These are phyloP conservation scores for Polymixis lichenea DNA, from an alignment of 2,888 invertebrate genomes.

Conservation along the genomic window DNA sequence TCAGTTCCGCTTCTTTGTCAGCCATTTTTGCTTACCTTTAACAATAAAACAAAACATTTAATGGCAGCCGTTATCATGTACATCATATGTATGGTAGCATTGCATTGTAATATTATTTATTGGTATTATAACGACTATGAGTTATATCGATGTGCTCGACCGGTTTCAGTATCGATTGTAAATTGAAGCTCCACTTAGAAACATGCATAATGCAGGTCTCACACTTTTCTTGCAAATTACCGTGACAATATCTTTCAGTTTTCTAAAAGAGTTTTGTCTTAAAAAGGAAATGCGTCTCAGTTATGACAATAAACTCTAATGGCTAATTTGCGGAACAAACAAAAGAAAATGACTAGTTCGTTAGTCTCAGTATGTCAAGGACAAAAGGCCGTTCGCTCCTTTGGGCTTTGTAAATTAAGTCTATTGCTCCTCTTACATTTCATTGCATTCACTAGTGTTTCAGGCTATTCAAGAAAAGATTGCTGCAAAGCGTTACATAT, in stretches of 20 bases:
- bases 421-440: slow-evolving; percentile 13
- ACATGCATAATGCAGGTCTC: slow-evolving; percentile 9
- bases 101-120: slow-evolving; percentile 35
- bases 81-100: slow-evolving; percentile 10
- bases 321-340: slow-evolving; percentile 34
- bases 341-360: slow-evolving; percentile 35
- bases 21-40: slow-evolving; percentile 76
- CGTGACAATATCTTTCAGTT: background rate
- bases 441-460: slow-evolving; percentile 1
- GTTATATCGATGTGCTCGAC: slow-evolving; percentile 13
- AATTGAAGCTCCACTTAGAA: slow-evolving; percentile 8
- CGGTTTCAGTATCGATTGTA: slow-evolving; percentile 25
- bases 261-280: slow-evolving; percentile 4
- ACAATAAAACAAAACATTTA: slow-evolving; percentile 60
- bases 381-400: slow-evolving; percentile 14
- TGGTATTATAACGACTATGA: background rate
- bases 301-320: slow-evolving; percentile 26
- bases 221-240: background rate
- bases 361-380: slow-evolving; percentile 51
- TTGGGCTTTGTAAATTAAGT: slow-evolving; percentile 5
- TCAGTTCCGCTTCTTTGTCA: slow-evolving; percentile 71
- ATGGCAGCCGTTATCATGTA: slow-evolving; percentile 28
- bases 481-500: slow-evolving; percentile 33
- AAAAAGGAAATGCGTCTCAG: slow-evolving; percentile 27
- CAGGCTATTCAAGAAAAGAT: slow-evolving; percentile 18